Evolutionary conservation across 2,888 invertebrate genomes (phyloP), one percentile per base, ranked within the genome.

Genomic region (Eubasilissa splendida): DNA sequence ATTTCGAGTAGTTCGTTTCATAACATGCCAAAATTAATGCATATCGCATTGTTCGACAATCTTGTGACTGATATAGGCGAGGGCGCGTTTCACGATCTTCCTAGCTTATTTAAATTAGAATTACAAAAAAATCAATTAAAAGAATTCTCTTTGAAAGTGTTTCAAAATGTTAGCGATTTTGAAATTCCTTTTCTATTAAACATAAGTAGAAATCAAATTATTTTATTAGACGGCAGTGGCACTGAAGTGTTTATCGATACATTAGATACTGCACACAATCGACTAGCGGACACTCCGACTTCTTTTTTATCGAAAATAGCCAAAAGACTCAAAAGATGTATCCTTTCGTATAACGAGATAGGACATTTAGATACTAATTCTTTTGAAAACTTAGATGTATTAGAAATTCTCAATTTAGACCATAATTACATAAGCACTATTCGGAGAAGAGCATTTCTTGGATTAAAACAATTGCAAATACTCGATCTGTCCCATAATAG

Each of bases 21-120:
- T 85, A 93, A 95, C 88, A 92, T 97, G 87, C 93, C 94, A 58
- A 94, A 93, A 87, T 91, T 98, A 85, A 92, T 94, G 85, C 96
- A 95, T 86, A 91, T 98, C 85, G 95, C 97, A 87, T 90, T 98
- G 85, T 95, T 96, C 76, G 94, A 95, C 86, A 98, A 98, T 89
- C 91, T 93, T 85, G 92, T 98, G 85, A 91, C 91, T 84, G 92
- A 92, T 84, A 93, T 98, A 85, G 94, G 94, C 82, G 91, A 92
- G 65, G 92, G 93, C 77, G 93, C 96, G 5, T 95, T 97, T 86
- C 90, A 92, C 79, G 94, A 95, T 86, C 90, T 97, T 85, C 94
- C 95, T 50, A 93, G 93, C 86, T 88, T 97, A 85, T 93, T 94
- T 84, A 93, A 94, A 85, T 89, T 97, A 79, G 96, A 97, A 87